Conservation (phyloP, 2,888 invertebrate genomes). For the Anarsia innoxiella region DNA sequence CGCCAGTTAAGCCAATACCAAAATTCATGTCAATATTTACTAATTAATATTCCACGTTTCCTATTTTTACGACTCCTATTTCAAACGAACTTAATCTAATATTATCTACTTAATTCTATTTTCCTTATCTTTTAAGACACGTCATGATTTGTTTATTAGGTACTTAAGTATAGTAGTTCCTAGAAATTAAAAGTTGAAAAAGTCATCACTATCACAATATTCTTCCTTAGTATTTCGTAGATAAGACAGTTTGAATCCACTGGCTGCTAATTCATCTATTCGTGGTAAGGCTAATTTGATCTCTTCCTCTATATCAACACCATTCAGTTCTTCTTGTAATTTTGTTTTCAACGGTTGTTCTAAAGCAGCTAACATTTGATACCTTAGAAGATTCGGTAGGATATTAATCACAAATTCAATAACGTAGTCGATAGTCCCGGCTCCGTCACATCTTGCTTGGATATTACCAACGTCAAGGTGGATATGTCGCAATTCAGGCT, state of each 20-base stretch:
- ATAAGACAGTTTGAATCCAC: conserved; percentile 31
- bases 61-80: too few species aligned
- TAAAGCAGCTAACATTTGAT: conserved; percentile 85
- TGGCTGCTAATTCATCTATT: conserved; percentile 66
- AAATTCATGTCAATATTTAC: too few species aligned
- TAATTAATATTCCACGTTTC: too few species aligned
- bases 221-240: conserved; percentile 15
- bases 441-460: conserved; percentile 82
- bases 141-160: too few species aligned
- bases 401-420: conserved; percentile 83
- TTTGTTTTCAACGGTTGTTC: conserved; percentile 80
- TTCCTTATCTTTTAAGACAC: too few species aligned
- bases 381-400: conserved; percentile 83
- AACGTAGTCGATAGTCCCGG: conserved; percentile 84
- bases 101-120: too few species aligned
- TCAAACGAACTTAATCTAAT: too few species aligned
- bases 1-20: too few species aligned
- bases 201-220: conserved; percentile 26
- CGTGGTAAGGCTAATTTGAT: conserved; percentile 76
- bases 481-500: conserved; percentile 78
- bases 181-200: conserved; percentile 32
- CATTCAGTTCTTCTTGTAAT: conserved; percentile 80
- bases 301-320: conserved; percentile 79
- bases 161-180: too few species aligned
- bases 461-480: conserved; percentile 84